Base-by-base conservation (phyloP, 2,797 vertebrate species). In the Forpus xanthops region DNA sequence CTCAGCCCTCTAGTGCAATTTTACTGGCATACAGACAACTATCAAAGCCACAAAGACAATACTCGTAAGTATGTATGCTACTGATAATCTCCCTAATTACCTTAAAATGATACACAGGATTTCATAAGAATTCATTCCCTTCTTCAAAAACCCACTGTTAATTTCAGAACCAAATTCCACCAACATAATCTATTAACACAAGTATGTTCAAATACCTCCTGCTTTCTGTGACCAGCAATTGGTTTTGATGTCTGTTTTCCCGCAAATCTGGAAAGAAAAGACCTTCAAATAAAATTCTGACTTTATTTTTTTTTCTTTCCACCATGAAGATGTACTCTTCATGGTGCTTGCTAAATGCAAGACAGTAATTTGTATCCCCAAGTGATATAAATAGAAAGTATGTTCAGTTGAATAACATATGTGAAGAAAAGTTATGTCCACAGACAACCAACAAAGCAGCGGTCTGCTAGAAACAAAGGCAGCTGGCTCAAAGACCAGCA, bases 381-480 rank as follows among this genome's bases (percentile, higher is more conserved):
- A 95, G 74, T 93, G 44, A 62, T 93, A 97, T 94, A 97, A 97
- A 97, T 87, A 97, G 96, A 96, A 97, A 95, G 96, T 94, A 93
- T 28, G 76, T 67, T 95, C 87, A 58, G 68, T 87, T 84, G 96
- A 96, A 97, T 97, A 97, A 96, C 94, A 96, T 91, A 92, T 88
- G 86, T 86, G 94, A 96, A 75, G 90, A 97, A 97, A 97, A 94
- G 68, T 88, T 93, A 87, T 93, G 95, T 93, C 91, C 79, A 96
- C 93, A 92, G 94, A 97, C 97, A 97, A 87, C 92, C 72, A 94
- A 90, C 93, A 96, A 96, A 97, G 72, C 45, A 31, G 83, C 12
- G 47, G 67, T 52, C 74, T 88, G 80, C 86, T 75, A 76, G 92
- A 96, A 95, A 83, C 92, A 96, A 93, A 94, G 79, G 67, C 85